phyloP scores from a whole-genome alignment of 1,140 invertebrate genomes.

The Drosophila truncata region DNA sequence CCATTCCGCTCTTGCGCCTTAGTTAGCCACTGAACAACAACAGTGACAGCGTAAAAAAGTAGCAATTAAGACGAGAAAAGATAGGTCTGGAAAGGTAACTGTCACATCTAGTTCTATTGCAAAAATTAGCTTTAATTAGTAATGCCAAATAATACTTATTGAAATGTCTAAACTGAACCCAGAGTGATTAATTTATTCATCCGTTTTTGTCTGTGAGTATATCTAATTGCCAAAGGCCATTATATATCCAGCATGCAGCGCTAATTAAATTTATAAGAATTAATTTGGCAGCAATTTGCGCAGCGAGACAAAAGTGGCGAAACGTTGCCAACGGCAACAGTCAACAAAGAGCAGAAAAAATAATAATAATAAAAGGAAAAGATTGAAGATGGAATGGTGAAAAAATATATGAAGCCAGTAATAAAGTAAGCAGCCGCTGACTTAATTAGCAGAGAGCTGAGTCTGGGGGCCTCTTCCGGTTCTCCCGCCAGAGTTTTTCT shows the following conservation, averaged over 20 bases:
- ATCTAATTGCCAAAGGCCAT: conserved; percentile 46
- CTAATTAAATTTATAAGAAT: conserved; percentile 83
- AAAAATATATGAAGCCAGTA: conserved; percentile 34
- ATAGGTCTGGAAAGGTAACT: conserved; percentile 4
- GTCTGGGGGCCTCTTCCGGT: conserved; percentile 34
- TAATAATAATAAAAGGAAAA: conserved; percentile 12
- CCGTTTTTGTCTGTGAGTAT: conserved; percentile 17
- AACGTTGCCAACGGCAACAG: conserved; percentile 60
- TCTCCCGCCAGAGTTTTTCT: conserved; percentile 2
- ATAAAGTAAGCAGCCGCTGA: conserved; percentile 61
- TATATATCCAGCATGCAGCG: conserved; percentile 41
- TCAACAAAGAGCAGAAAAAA: conserved; percentile 14
- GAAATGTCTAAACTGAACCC: background rate
- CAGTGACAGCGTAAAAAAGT: conserved; percentile 22
- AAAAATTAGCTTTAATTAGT: conserved; percentile 18
- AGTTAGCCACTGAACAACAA: conserved; percentile 53
- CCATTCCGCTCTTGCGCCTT: conserved; percentile 63
- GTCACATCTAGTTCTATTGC: background rate
- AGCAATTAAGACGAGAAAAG: conserved; percentile 27
- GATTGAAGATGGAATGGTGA: conserved; percentile 28
- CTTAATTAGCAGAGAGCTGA: conserved; percentile 64
- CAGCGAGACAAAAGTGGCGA: conserved; percentile 54
- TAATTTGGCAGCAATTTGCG: conserved; percentile 69
- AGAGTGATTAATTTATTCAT: conserved; percentile 7
- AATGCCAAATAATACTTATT: background rate